These are phyloP conservation scores for Scaptomyza cyrtandrae DNA, from an alignment of 2,888 invertebrate species.

Conservation along the genomic window DNA sequence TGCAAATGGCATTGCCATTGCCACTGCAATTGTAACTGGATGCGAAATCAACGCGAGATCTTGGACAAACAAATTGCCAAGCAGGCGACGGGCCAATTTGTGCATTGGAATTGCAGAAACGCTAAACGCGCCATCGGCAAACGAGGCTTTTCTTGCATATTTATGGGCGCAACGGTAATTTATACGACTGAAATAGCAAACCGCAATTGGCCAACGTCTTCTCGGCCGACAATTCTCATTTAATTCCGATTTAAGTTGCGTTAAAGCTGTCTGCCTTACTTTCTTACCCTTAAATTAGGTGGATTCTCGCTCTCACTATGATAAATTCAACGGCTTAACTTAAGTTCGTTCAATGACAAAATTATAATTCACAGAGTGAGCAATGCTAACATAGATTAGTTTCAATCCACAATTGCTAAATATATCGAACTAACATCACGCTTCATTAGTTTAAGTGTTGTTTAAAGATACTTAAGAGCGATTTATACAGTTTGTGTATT, in stretches of 20 bases:
- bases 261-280: neutral
- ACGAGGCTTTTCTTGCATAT: constrained; percentile 66
- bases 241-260: constrained; percentile 40
- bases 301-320: neutral
- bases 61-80: constrained; percentile 53
- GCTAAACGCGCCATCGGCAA: constrained; percentile 37
- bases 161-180: constrained; percentile 67
- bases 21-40: constrained; percentile 42
- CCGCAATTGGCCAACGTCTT: constrained; percentile 42
- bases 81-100: constrained; percentile 55
- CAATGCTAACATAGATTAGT: too few relatives aligned
- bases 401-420: neutral
- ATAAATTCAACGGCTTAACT: too few relatives aligned
- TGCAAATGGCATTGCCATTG: neutral
- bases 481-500: neutral
- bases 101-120: constrained; percentile 52
- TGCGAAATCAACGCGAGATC: constrained; percentile 55
- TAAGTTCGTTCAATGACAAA: too few relatives aligned
- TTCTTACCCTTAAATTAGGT: neutral
- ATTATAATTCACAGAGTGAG: too few relatives aligned
- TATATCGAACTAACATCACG: neutral
- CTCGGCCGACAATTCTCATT: constrained; percentile 36
- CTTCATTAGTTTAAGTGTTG: neutral
- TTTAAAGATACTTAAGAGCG: neutral
- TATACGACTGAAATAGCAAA: constrained; percentile 55